Evolutionary conservation across 2,888 invertebrate genomes (phyloP), one percentile per base, ranked within the genome.

Genomic region (Cataglyphis cursor): DNA sequence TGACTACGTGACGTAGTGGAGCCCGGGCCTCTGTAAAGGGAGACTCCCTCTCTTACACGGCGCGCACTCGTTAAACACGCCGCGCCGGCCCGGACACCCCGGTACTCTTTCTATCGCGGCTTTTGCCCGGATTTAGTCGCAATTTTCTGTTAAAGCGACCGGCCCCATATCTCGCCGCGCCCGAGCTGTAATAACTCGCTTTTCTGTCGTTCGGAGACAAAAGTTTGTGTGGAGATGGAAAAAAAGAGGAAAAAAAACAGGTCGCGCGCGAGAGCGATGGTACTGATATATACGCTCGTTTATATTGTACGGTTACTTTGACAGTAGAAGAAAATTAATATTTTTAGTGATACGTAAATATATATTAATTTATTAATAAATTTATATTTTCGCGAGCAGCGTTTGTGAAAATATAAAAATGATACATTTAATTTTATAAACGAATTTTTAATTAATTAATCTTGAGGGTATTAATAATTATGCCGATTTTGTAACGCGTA

Each of bases 1-100:
- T 85, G 90, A 90, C 87, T 90, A 88, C 86, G 87, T 89, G 89
- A 89, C 90, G 85, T 70, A 81, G 83, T 73, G 72, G 84, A 83
- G 81, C 74, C 4, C 21, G 66, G 48, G 66, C 70, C 82, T 89
- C 82, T 83, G 81, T 84, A 81, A 87, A 76, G 85, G 74, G 57
- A 65, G 61, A 12, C 84, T 74, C 76, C 57, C 83, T 82, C 83
- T 82, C 78, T 86, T 83, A 74, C 44, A 65, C 76, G 31, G 78
- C 64, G 85, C 66, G 85, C 85, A 83, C 85, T 90, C 87, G 88
- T 90, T 88, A 88, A 86, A 87, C 88, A 84, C 44, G 76, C 31
- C 44, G 54, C 72, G 44, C 48, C 31, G 65, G 21, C 9, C 12
- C 35, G 48, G 24, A 24, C 38, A 35, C 65, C 31, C 28, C 28